phyloP scores from a whole-genome alignment of 30 jellyfish, hydroid and myxozoan genomes.

The Sanderia malayensis region DNA sequence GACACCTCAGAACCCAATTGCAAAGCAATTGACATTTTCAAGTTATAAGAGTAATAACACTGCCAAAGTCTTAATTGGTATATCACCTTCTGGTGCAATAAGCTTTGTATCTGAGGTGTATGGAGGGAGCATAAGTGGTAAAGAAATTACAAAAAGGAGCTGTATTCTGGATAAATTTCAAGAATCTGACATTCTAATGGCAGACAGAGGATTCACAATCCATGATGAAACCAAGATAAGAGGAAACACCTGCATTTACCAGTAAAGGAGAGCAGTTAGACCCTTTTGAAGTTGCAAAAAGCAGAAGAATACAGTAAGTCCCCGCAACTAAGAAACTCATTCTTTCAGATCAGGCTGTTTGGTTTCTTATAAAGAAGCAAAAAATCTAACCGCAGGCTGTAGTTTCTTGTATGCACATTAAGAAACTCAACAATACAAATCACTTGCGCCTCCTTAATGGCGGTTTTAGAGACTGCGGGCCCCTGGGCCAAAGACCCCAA shows the following conservation, averaged over 20 bases:
- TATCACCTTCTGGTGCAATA: background rate
- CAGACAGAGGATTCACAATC: conserved; percentile 21
- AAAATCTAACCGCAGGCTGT: no score
- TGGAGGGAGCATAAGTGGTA: background rate
- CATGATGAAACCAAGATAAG: background rate
- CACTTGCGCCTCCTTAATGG: no score
- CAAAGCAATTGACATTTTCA: background rate
- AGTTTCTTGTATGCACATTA: no score
- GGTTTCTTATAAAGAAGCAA: no score
- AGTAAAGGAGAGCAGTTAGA: conserved; percentile 7
- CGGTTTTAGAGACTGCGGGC: no score
- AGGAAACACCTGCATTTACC: conserved; percentile 4
- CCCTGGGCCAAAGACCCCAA: no score
- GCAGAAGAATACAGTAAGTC: no score
- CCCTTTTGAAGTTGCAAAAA: background rate
- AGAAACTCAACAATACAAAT: no score
- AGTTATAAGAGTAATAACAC: background rate
- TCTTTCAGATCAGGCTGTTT: no score
- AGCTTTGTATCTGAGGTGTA: background rate
- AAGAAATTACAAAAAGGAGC: background rate
- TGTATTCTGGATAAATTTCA: background rate
- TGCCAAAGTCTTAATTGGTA: background rate
- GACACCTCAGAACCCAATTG: background rate
- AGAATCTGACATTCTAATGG: conserved; percentile 8
- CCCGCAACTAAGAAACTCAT: no score